Percentiles rank a stretch among this genome's conserved stretches.
Conservation (phyloP, 2,888 invertebrate genomes). For the Dendrolimus houi region DNA sequence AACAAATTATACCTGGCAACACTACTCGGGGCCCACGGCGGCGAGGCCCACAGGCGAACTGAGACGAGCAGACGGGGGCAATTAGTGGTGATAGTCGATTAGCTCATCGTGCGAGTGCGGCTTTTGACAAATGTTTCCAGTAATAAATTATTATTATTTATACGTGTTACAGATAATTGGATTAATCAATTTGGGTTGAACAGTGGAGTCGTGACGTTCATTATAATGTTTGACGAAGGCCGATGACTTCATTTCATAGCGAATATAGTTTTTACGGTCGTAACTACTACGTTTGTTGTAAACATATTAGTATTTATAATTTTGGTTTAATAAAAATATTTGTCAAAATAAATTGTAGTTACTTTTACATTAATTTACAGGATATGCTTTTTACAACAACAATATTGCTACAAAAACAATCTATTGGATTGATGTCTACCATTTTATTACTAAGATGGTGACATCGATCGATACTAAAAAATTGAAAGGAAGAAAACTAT, state of each 20-base stretch:
- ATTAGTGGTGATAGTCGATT: conserved; percentile 77
- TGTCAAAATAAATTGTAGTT: no score
- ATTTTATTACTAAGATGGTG: no score
- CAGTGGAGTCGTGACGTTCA: conserved; percentile 7
- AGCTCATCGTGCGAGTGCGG: conserved; percentile 73
- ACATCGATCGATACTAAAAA: no score
- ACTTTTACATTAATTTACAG: no score
- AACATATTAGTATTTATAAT: no score
- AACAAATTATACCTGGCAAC: no score
- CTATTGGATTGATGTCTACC: no score
- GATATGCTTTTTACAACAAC: no score
- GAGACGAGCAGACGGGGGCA: conserved; percentile 44
- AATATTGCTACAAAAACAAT: no score
- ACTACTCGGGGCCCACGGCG: conserved; percentile 3
- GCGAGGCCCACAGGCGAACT: conserved; percentile 14
- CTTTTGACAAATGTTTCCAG: conserved; percentile 71
- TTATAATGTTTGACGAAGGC: background rate
- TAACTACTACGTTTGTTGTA: no score
- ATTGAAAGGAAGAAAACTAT: no score
- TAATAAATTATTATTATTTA: conserved; percentile 66
- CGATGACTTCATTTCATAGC: background rate
- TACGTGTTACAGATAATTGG: conserved; percentile 51
- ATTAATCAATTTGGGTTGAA: conserved; percentile 33
- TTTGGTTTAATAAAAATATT: no score
- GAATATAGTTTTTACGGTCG: background rate